Evolutionary conservation across 2,113 vertebrate genomes (phyloP).

Genomic region (Pongo pygmaeus): DNA sequence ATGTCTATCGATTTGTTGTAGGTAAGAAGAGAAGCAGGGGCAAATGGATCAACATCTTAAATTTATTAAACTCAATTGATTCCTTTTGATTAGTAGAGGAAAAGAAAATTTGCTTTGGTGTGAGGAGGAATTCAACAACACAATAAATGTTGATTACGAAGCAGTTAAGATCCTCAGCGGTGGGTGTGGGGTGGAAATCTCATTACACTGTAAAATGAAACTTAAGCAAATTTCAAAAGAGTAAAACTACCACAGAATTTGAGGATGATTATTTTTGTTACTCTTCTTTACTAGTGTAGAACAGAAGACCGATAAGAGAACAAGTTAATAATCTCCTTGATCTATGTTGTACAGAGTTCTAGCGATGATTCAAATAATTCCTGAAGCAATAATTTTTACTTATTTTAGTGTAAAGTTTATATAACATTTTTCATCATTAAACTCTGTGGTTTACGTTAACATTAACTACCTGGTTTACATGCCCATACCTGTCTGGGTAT

Average conservation of each 20-base stretch:
- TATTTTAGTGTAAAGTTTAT: neutral
- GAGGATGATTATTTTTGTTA: neutral
- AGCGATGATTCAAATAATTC: neutral
- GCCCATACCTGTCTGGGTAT: neutral
- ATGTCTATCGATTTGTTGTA: neutral
- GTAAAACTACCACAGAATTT: neutral
- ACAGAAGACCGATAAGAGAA: neutral
- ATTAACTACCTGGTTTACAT: neutral
- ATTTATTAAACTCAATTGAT: neutral
- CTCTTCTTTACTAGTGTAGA: neutral
- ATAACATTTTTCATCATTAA: neutral
- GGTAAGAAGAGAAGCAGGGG: neutral
- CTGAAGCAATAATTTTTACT: neutral
- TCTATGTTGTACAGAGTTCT: neutral
- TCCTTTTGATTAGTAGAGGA: neutral
- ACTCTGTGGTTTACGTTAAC: neutral
- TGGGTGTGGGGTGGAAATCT: neutral
- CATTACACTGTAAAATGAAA: neutral
- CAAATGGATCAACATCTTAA: neutral
- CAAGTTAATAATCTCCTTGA: neutral
- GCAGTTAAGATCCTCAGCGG: neutral
- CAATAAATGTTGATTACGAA: neutral
- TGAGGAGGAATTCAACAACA: neutral
- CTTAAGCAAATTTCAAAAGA: neutral
- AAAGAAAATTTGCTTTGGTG: neutral